Evolutionary conservation across 2,888 invertebrate genomes (phyloP), one percentile per base, ranked within the genome.

Genomic region (Eupelmus urozonus): DNA sequence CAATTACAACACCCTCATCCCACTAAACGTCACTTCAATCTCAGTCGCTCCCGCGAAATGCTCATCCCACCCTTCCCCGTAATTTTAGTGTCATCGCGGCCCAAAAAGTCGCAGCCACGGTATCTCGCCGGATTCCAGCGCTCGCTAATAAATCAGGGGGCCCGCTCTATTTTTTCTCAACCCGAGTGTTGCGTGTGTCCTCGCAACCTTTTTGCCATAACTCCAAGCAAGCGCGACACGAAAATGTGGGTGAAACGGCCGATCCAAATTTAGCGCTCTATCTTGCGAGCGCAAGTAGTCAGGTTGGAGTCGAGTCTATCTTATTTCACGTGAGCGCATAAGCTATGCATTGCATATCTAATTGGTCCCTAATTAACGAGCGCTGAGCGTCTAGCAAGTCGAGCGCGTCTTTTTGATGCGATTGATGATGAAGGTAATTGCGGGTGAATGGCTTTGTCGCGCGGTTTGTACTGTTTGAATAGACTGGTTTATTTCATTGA

Each of bases 161-260:
- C 1, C 1, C 13, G n/a, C 65, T 62, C 18, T 62, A 45, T 72
- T 74, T 76, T 67, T 60, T 34, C 23, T 62, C 23, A 16, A 20
- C 53, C 4, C 20, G 20, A 5, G 49, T 42, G 16, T 72, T 65
- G 23, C 73, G 49, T 65, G 49, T 65, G 65, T 53, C 49, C 45
- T 53, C 53, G 42, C n/a, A 25, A 25, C 45, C n/a, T 49, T n/a
- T 2, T n/a, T 1, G 29, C 1, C 11, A 5, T 20, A 23, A 71
- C 16, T 67, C 67, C 20, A n/a, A n/a, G n/a, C n/a, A n/a, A n/a
- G n/a, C n/a, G n/a, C n/a, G 40, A n/a, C 34, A 13, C 11, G 70
- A 60, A 77, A 63, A 78, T 75, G 69, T 70, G 74, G 74, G 78
- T 70, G 78, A 78, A 75, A 70, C 53, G 55, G 45, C 25, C 70